Evolutionary conservation across 2,888 invertebrate genomes (phyloP).

Genomic region (Cerastoderma edule): DNA sequence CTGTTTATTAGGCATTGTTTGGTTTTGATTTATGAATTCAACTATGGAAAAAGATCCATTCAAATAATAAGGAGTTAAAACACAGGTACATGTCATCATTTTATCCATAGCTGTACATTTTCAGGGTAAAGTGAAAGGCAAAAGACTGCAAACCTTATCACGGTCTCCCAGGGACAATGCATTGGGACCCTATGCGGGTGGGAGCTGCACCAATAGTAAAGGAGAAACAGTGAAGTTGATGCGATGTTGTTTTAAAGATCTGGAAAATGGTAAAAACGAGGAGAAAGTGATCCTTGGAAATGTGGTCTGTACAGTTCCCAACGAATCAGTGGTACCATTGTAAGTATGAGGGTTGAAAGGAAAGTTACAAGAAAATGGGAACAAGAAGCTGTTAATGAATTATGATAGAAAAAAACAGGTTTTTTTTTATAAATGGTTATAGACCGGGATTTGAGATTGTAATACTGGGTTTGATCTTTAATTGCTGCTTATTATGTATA

Average conservation of each 20-base stretch:
- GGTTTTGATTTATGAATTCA: not conserved
- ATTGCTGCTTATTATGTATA: no score
- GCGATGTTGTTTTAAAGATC: constrained; percentile 85
- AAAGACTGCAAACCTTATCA: constrained; percentile 88
- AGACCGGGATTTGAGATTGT: no score
- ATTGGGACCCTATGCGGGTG: constrained; percentile 88
- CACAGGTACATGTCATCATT: not conserved
- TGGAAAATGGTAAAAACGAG: constrained; percentile 88
- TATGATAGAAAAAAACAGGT: no score
- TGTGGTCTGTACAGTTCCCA: constrained; percentile 92
- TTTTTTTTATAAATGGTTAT: no score
- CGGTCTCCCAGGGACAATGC: constrained; percentile 86
- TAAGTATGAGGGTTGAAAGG: no score
- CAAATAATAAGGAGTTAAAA: not conserved
- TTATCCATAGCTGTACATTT: constrained; percentile 40
- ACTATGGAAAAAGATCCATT: not conserved
- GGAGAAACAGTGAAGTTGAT: constrained; percentile 86
- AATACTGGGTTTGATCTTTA: no score
- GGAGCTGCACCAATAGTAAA: constrained; percentile 85
- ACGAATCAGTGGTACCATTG: constrained; percentile 88
- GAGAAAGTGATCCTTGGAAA: constrained; percentile 89
- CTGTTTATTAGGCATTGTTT: no score
- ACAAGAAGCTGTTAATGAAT: no score
- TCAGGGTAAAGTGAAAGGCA: constrained; percentile 89
- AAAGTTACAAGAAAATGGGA: no score